Percentiles rank a stretch among this genome's conserved stretches.
These are phyloP conservation scores for Lycaon pictus DNA, from an alignment of 2,113 vertebrate species.

Conservation along the genomic window DNA sequence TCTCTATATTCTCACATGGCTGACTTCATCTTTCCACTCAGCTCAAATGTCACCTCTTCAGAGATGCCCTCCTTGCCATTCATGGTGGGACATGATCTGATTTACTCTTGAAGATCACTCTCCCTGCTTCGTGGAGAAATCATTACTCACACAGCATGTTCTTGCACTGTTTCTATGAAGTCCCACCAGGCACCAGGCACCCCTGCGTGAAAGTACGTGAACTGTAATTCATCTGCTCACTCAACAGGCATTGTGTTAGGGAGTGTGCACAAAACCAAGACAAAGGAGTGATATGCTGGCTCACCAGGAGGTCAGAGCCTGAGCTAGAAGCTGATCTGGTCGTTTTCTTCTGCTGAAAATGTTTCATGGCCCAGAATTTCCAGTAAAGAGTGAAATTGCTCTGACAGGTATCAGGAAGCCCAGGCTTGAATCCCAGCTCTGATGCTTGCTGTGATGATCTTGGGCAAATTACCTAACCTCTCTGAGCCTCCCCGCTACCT, in stretches of 20 bases:
- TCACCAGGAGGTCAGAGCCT: neutral
- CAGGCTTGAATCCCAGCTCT: neutral
- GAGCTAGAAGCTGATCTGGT: neutral
- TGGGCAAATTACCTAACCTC: neutral
- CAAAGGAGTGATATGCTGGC: neutral
- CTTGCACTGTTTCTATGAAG: neutral
- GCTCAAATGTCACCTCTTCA: neutral
- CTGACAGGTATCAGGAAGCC: neutral
- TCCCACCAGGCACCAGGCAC: neutral
- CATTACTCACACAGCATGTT: neutral
- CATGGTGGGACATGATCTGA: slow-evolving; percentile 5
- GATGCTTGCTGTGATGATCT: neutral
- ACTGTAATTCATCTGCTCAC: slow-evolving; percentile 1
- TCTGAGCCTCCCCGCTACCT: neutral
- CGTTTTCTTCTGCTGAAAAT: neutral
- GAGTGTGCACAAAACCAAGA: neutral
- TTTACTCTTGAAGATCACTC: neutral
- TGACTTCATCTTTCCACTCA: neutral
- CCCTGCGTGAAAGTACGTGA: neutral
- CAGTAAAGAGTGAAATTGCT: neutral
- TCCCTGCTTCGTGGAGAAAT: slow-evolving; percentile 35
- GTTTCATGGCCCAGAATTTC: neutral
- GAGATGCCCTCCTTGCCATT: neutral
- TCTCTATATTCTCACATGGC: neutral
- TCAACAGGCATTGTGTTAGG: neutral